Evolutionary conservation across 2,797 vertebrate species (phyloP).

Genomic region (Geotrypetes seraphini): DNA sequence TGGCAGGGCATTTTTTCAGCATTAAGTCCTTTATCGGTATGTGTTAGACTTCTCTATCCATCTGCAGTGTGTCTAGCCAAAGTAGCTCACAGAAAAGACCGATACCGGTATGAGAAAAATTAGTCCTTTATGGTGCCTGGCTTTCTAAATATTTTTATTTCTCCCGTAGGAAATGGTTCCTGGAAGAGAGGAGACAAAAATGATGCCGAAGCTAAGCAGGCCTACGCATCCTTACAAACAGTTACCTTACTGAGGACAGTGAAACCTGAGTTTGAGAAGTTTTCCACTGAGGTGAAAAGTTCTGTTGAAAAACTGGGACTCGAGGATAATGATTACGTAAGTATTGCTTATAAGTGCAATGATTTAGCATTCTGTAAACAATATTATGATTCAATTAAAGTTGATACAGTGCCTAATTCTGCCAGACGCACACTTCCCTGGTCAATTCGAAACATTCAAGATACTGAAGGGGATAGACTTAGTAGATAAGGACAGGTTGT

Average conservation of each 20-base stretch:
- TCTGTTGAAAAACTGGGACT: slow-evolving; percentile 67
- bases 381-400: slow-evolving; percentile 24
- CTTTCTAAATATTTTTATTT: slow-evolving; percentile 40
- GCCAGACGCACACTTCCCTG: slow-evolving; percentile 9
- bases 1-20: too few species aligned
- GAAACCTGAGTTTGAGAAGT: slow-evolving; percentile 91
- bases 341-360: slow-evolving; percentile 28
- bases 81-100: neutral
- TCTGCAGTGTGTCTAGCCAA: slow-evolving; percentile 2
- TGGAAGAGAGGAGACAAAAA: slow-evolving; percentile 88
- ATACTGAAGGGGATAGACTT: too few species aligned
- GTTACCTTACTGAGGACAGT: slow-evolving; percentile 84
- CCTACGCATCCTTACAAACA: slow-evolving; percentile 80
- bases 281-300: slow-evolving; percentile 84
- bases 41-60: too few species aligned
- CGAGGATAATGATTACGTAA: slow-evolving; percentile 81
- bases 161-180: slow-evolving; percentile 77
- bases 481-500: too few species aligned
- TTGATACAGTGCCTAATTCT: slow-evolving; percentile 11
- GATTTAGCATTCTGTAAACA: slow-evolving; percentile 21
- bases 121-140: slow-evolving; percentile 13
- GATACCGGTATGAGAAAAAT: slow-evolving; percentile 9
- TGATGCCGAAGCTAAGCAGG: slow-evolving; percentile 80
- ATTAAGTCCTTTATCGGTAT: too few species aligned
- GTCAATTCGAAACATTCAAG: slow-evolving; percentile 12